Conservation (phyloP, 2,888 invertebrate genomes). For the Amiota mariae region DNA sequence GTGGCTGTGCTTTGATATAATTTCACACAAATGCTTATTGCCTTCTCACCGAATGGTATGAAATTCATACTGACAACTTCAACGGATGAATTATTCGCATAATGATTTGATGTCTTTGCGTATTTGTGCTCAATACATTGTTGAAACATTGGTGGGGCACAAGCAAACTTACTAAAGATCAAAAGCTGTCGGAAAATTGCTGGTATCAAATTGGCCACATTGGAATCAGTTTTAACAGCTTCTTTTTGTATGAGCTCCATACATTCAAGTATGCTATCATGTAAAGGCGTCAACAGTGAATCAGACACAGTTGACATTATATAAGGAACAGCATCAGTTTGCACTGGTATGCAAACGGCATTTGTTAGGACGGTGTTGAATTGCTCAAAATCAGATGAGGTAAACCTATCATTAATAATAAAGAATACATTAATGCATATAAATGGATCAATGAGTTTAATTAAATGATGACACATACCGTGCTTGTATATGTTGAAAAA, state of each 20-base stretch:
- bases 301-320: constrained; percentile 87
- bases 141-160: constrained; percentile 77
- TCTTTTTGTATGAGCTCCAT: constrained; percentile 91
- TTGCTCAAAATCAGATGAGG: constrained; percentile 82
- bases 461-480: constrained; percentile 74
- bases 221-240: constrained; percentile 76
- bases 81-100: constrained; percentile 74
- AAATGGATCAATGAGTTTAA: background rate
- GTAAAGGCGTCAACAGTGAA: constrained; percentile 85
- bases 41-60: constrained; percentile 89
- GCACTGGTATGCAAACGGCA: constrained; percentile 86
- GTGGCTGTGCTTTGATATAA: constrained; percentile 84
- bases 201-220: constrained; percentile 79
- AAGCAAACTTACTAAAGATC: constrained; percentile 81
- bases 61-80: constrained; percentile 88
- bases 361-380: constrained; percentile 85
- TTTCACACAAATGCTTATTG: constrained; percentile 82
- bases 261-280: constrained; percentile 88
- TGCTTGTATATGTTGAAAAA: constrained; percentile 90
- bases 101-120: constrained; percentile 71
- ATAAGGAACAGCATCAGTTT: constrained; percentile 86
- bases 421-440: background rate
- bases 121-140: constrained; percentile 74
- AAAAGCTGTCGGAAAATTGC: constrained; percentile 80
- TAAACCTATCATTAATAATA: constrained; percentile 58